Conservation (phyloP, 2,113 vertebrate species). For the Silurus glanis region DNA sequence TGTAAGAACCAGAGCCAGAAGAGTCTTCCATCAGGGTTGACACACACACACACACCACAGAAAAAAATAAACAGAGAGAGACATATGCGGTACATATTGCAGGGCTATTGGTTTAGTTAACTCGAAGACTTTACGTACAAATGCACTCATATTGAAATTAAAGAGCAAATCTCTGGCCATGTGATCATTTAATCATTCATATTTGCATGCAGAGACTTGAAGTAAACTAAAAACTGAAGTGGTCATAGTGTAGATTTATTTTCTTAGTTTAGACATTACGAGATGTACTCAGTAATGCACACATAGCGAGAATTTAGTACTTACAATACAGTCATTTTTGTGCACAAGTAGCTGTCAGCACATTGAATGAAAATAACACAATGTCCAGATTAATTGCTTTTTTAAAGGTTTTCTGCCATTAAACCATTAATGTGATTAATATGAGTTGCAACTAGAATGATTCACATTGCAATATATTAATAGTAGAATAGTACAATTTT, state of each 20-base stretch:
- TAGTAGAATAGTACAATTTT: neutral
- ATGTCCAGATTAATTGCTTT: neutral
- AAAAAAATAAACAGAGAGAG: constrained; percentile 24
- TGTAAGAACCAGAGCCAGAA: constrained; percentile 76
- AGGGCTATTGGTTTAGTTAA: neutral
- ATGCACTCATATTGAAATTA: neutral
- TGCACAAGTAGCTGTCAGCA: neutral
- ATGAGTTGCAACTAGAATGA: neutral
- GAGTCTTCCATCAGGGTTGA: constrained; percentile 25
- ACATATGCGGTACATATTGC: constrained; percentile 14
- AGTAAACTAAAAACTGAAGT: neutral
- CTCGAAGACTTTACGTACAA: neutral
- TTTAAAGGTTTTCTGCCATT: neutral
- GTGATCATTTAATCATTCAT: neutral
- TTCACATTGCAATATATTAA: neutral
- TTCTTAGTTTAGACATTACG: neutral
- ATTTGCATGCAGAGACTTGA: neutral
- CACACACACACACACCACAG: neutral
- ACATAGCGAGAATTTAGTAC: neutral
- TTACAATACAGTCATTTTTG: neutral
- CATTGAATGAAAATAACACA: neutral
- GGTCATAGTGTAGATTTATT: neutral
- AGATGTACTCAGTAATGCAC: neutral
- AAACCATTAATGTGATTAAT: neutral
- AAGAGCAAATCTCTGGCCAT: neutral